Percentiles rank a stretch among this genome's conserved stretches.
Evolutionary conservation across 2,888 invertebrate genomes (phyloP).

Genomic region (Rhopalosiphum nymphaeae): DNA sequence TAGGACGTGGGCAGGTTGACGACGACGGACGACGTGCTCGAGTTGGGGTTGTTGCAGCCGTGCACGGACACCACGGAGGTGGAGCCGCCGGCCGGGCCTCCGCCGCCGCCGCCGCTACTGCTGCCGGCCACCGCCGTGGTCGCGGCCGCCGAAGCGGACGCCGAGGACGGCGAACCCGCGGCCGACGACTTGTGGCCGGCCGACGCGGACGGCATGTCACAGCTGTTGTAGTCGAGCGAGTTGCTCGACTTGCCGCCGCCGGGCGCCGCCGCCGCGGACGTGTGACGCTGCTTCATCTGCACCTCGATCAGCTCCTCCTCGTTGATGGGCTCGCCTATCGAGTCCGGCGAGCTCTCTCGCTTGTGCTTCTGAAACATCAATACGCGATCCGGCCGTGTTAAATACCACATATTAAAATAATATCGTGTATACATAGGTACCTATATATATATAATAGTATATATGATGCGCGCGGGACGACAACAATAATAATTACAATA

Average conservation of each 20-base stretch:
- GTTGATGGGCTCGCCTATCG: constrained; percentile 63
- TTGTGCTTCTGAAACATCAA: constrained; percentile 66
- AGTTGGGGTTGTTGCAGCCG: constrained; percentile 69
- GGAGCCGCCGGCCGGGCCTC: constrained; percentile 69
- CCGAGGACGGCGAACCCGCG: constrained; percentile 57
- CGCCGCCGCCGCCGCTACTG: constrained; percentile 54
- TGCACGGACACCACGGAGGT: constrained; percentile 20
- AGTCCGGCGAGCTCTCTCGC: constrained; percentile 66
- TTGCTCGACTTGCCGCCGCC: constrained; percentile 55
- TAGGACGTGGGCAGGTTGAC: constrained; percentile 70
- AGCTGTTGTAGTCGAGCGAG: constrained; percentile 46
- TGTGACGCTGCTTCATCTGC: constrained; percentile 53
- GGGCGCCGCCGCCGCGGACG: not conserved
- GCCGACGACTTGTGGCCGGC: constrained; percentile 60
- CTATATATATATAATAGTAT: no score
- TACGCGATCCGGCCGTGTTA: constrained; percentile 38
- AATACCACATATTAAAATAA: not conserved
- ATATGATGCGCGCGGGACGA: not conserved
- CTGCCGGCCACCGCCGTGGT: constrained; percentile 41
- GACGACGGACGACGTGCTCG: constrained; percentile 69
- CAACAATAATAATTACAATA: no score
- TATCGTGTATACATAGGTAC: no score
- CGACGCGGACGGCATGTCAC: constrained; percentile 26
- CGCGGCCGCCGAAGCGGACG: constrained; percentile 30
- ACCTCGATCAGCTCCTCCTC: constrained; percentile 66